Conservation (phyloP, 2,888 invertebrate genomes). For the Lepeophtheirus nordmannii region DNA sequence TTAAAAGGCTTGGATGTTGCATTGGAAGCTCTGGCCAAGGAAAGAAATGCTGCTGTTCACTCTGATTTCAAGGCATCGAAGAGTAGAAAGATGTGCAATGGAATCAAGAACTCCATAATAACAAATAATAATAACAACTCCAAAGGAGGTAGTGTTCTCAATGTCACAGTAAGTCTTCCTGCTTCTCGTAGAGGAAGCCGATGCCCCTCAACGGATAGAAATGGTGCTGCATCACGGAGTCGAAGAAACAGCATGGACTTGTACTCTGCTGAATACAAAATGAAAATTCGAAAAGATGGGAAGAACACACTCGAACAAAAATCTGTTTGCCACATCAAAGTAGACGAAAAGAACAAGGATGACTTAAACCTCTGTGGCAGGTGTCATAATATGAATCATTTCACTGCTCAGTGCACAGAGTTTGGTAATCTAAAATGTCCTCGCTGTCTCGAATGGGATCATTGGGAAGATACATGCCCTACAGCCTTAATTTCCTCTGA, state of each 20-base stretch:
- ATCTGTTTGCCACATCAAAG: slow-evolving; percentile 18
- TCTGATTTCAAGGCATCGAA: background rate
- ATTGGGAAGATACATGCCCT: slow-evolving; percentile 24
- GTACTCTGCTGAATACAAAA: slow-evolving; percentile 21
- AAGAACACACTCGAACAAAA: slow-evolving; percentile 12
- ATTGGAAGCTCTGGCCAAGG: slow-evolving; percentile 15
- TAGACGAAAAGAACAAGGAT: slow-evolving; percentile 11
- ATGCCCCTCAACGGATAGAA: background rate
- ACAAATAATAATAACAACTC: background rate
- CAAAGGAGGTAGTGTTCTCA: background rate
- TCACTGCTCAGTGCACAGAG: slow-evolving; percentile 6
- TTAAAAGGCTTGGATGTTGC: slow-evolving; percentile 16
- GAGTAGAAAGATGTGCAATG: background rate
- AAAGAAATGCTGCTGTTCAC: slow-evolving; percentile 6
- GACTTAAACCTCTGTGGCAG: slow-evolving; percentile 20
- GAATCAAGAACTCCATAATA: background rate
- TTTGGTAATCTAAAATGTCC: slow-evolving; percentile 20
- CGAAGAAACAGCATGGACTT: slow-evolving; percentile 23
- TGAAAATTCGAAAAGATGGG: background rate
- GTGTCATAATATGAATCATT: slow-evolving; percentile 17
- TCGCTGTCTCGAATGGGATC: slow-evolving; percentile 21
- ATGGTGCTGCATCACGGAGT: background rate
- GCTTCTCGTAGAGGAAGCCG: slow-evolving; percentile 8
- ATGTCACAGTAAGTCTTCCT: slow-evolving; percentile 20
- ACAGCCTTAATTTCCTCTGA: background rate